Base-by-base conservation (phyloP, 2,113 vertebrate genomes). In the Chlorodrepanis virens region DNA sequence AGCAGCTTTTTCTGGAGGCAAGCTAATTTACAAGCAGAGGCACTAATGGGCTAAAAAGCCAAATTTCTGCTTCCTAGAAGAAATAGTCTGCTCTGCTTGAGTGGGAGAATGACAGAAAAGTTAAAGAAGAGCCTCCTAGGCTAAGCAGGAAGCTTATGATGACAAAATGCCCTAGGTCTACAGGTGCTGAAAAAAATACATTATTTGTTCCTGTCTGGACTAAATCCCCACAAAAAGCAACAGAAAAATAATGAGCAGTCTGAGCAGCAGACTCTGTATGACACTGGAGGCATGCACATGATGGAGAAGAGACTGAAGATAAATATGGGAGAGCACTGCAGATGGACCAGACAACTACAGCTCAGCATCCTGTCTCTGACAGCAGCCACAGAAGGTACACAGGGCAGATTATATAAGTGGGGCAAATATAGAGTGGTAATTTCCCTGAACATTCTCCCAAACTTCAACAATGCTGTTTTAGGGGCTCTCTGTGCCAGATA, bases 1-100 rank as follows among this genome's bases (percentile, higher is more conserved):
- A 83, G 61, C 33, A 50, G 53, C 42, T 57, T 72, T 83, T 91
- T 83, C 53, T 69, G 9, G 42, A 37, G 54, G 53, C 23, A 69
- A 85, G 42, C 45, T 83, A 83, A 93, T 97, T 95, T 91, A 92
- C 74, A 35, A 77, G 54, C 71, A 80, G 53, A 89, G 52, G 42
- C 50, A 93, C 59, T 90, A 93, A 94, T 70, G 39, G 63, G 54
- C 61, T 61, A 61, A 83, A 91, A 93, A 83, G 75, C 28, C 21
- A 67, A 31, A 94, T 74, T 90, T 89, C 53, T 93, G 27, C 67
- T 85, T 94, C 81, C 70, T 76, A 61, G 61, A 91, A 96, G 61
- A 52, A 94, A 79, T 0, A 69, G 23, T 42, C 67, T 70, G 45
- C 84, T 93, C 67, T 90, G 67, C 33, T 42, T 83, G 42, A 95